Evolutionary conservation across 2,113 vertebrate species (phyloP), one percentile per base, ranked within the genome.

Genomic region (Etheostoma spectabile): DNA sequence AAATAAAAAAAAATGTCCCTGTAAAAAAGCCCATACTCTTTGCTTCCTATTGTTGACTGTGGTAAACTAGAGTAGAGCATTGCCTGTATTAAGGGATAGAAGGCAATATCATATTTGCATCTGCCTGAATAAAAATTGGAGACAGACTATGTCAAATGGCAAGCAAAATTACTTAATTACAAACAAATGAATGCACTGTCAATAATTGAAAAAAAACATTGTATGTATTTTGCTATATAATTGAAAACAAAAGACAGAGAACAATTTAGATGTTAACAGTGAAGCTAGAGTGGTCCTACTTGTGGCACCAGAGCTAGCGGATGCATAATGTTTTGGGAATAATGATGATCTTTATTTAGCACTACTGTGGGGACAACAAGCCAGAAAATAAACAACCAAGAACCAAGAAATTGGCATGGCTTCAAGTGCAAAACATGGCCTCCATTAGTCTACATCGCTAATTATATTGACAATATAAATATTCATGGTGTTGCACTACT

Each of bases 391-490:
- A 95, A 95, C 92, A 92, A 93, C 84, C 77, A 77, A 30, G 30
- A 30, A 30, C 30, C 87, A 82, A 89, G 86, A 91, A 94, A 92
- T 79, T 94, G 91, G 91, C 93, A 91, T 91, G 87, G 86, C 91
- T 93, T 93, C 92, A 94, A 94, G 91, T 91, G 93, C 92, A 94
- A 92, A 94, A 93, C 89, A 91, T 91, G 86, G 87, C 86, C 92
- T 94, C 93, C 89, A 94, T 94, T 93, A 93, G 92, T 91, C 93
- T 91, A 92, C 91, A 89, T 91, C 55, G 90, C 93, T 95, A 95
- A 95, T 95, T 95, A 95, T 95, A 95, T 93, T 94, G 91, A 95
- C 91, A 94, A 87, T 94, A 94, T 95, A 94, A 96, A 96, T 96
- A 95, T 95, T 95, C 94, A 95, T 95, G 90, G 52, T 78, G 91